Evolutionary conservation across 2,797 vertebrate genomes (phyloP).

Genomic region (Argya squamiceps): DNA sequence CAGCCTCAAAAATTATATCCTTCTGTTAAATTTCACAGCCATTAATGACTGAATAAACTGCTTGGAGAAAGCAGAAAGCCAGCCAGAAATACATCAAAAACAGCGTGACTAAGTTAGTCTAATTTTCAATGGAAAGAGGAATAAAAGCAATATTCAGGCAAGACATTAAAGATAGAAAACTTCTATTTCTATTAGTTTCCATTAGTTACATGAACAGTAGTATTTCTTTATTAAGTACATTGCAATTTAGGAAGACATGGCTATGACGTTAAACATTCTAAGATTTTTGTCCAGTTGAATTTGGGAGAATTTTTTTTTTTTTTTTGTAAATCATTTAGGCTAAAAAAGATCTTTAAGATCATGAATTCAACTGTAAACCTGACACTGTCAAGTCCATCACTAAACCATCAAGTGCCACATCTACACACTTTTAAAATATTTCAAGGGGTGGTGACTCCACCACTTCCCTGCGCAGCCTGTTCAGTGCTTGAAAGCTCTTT

Average conservation of each 20-base stretch:
- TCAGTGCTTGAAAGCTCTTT: neutral
- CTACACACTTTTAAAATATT: neutral
- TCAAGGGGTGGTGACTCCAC: neutral
- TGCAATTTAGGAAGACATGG: neutral
- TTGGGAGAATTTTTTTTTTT: neutral
- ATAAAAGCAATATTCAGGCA: neutral
- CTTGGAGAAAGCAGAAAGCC: neutral
- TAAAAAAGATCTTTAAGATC: neutral
- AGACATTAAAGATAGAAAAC: neutral
- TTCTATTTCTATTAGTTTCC: neutral
- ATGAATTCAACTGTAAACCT: neutral
- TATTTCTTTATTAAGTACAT: neutral
- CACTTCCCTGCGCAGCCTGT: fast-evolving
- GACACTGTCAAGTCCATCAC: neutral
- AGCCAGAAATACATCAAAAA: neutral
- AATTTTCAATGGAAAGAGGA: neutral
- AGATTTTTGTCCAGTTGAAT: neutral
- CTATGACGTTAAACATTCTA: neutral
- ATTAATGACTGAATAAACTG: neutral
- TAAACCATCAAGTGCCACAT: neutral
- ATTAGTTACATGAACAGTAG: neutral
- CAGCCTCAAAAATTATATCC: neutral
- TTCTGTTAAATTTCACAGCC: neutral
- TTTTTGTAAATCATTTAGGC: neutral
- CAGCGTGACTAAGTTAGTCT: neutral